A percentile compares a stretch with the other conserved stretches of the same genome.
Conservation (phyloP, 2,888 invertebrate genomes). For the Enchytraeus crypticus region DNA sequence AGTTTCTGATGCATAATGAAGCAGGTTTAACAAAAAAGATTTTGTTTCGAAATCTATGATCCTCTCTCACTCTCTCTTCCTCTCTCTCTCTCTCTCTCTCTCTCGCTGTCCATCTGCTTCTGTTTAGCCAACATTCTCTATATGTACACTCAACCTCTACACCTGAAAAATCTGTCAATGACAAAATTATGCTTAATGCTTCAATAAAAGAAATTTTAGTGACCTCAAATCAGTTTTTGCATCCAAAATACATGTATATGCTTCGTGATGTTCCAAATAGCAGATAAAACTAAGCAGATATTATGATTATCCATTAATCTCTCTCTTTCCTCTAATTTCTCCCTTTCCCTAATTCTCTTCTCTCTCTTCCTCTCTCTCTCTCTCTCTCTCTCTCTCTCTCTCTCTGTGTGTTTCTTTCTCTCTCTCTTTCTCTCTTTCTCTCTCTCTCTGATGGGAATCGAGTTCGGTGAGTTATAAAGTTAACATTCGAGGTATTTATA, state of each 20-base stretch:
- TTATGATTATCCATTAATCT: too few relatives aligned
- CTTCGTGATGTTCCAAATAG: too few relatives aligned
- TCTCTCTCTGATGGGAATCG: not conserved
- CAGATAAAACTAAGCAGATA: too few relatives aligned
- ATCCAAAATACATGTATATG: too few relatives aligned
- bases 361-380: not conserved
- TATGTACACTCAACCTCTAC: too few relatives aligned
- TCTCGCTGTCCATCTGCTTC: not conserved
- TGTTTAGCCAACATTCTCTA: too few relatives aligned
- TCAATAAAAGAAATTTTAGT: too few relatives aligned
- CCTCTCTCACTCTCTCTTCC: not conserved
- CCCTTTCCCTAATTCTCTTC: not conserved
- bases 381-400: not conserved
- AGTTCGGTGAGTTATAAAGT: too few relatives aligned
- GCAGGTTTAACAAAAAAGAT: not conserved
- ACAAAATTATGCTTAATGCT: too few relatives aligned
- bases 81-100: not conserved
- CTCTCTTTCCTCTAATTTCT: not conserved
- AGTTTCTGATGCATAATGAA: not conserved
- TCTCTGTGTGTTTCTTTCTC: not conserved
- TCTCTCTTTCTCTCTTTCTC: not conserved
- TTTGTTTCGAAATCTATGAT: not conserved
- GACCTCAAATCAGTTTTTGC: too few relatives aligned
- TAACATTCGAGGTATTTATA: too few relatives aligned
- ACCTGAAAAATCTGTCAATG: too few relatives aligned